Percentiles rank a stretch among this genome's conserved stretches.
These are phyloP conservation scores for Zaprionus lachaisei DNA, from an alignment of 1,140 invertebrate species.

Conservation along the genomic window DNA sequence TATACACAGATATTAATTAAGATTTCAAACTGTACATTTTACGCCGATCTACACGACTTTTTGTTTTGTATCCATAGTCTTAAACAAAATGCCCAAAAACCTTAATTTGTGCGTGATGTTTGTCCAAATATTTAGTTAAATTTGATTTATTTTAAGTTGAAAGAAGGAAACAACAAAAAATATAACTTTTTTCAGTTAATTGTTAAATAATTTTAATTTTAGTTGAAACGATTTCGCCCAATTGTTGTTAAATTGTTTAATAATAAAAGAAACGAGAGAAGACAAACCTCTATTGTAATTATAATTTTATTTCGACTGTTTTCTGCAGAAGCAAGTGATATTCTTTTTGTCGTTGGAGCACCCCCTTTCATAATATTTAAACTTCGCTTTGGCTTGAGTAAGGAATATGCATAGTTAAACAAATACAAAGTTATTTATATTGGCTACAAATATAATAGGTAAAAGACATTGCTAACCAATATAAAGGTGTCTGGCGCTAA, in stretches of 20 bases:
- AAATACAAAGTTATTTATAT: constrained; percentile 45
- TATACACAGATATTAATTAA: constrained; percentile 38
- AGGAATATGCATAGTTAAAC: constrained; percentile 19
- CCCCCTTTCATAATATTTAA: not conserved
- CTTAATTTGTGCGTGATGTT: constrained; percentile 71
- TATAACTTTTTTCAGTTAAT: constrained; percentile 52
- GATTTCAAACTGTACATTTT: constrained; percentile 73
- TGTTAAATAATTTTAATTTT: constrained; percentile 81
- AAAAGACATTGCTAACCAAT: constrained; percentile 16
- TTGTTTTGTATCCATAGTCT: constrained; percentile 52
- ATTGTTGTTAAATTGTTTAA: constrained; percentile 76
- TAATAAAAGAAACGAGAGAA: constrained; percentile 45
- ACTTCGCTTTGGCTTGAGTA: constrained; percentile 39
- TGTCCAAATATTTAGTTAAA: constrained; percentile 71
- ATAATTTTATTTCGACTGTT: constrained; percentile 10
- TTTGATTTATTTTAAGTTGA: constrained; percentile 48
- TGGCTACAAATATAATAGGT: constrained; percentile 30
- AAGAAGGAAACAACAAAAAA: constrained; percentile 27
- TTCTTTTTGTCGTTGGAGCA: constrained; percentile 32
- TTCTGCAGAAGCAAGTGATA: constrained; percentile 59
- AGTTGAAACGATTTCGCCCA: constrained; percentile 54
- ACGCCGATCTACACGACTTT: constrained; percentile 51
- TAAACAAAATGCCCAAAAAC: constrained; percentile 32
- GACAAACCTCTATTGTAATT: constrained; percentile 38
- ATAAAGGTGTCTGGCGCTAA: constrained; percentile 1